Base-by-base conservation (phyloP, 2,113 vertebrate genomes). In the Psephotus haematonotus region DNA sequence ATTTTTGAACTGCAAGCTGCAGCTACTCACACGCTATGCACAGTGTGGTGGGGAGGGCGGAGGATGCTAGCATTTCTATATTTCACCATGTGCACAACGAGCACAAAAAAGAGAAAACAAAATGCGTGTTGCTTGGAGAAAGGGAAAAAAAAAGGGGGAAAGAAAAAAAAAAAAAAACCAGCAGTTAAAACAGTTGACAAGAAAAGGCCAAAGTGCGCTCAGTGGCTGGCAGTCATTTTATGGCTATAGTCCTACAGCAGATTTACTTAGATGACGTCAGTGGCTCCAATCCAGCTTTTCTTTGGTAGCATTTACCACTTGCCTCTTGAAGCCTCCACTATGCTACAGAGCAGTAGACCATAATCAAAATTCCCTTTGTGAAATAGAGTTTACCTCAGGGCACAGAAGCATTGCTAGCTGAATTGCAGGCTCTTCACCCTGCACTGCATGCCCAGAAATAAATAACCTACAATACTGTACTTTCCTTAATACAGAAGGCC, bases 201-300 rank as follows among this genome's bases (percentile, higher is more conserved):
- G 97, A 96, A 96, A 75, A 97, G 98, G 98, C 98, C 98, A 98
- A 99, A 99, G 99, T 98, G 98, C 98, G 97, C 97, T 98, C 97
- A 52, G 97, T 98, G 98, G 97, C 98, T 96, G 96, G 97, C 98
- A 98, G 96, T 98, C 98, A 97, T 98, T 98, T 98, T 98, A 98
- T 98, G 98, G 98, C 98, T 98, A 96, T 97, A 97, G 98, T 98
- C 97, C 98, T 98, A 98, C 98, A 98, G 96, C 98, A 98, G 98
- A 99, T 99, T 99, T 98, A 98, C 98, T 98, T 98, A 98, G 97
- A 98, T 99, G 99, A 99, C 98, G 98, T 99, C 98, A 99, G 98
- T 98, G 98, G 98, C 98, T 99, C 97, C 97, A 94, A 97, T 98
- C 98, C 98, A 99, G 98, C 97, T 98, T 98, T 98, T 98, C 98